Evolutionary conservation across 1,140 invertebrate genomes (phyloP).

Genomic region (Eriocheir sinensis): DNA sequence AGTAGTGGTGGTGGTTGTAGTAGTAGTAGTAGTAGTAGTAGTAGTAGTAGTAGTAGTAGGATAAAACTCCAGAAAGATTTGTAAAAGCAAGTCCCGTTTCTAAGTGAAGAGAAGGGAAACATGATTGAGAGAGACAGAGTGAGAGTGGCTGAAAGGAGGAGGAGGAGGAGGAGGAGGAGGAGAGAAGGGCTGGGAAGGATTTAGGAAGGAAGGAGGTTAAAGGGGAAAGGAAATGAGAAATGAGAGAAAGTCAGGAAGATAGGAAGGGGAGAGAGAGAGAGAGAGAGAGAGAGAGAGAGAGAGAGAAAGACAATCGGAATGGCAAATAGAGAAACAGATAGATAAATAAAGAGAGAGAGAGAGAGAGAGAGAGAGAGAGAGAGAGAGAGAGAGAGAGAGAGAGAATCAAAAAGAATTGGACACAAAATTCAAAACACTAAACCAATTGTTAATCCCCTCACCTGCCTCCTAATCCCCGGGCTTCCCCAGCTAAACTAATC

Average conservation of each 20-base stretch:
- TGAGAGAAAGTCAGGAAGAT: neutral
- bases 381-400: slow-evolving; percentile 38
- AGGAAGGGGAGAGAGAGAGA: neutral
- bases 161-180: neutral
- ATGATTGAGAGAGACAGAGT: neutral
- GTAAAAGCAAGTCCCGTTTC: neutral
- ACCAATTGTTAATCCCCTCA: no score
- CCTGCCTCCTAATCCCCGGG: no score
- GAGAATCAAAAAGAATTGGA: neutral
- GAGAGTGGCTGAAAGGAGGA: neutral
- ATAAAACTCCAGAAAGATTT: no score
- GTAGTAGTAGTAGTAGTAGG: no score
- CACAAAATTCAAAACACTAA: no score
- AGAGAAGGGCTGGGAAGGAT: neutral
- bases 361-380: slow-evolving; percentile 43
- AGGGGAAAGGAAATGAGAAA: neutral
- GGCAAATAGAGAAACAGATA: neutral
- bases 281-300: neutral
- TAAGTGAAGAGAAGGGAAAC: neutral
- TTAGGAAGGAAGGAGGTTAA: neutral
- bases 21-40: no score
- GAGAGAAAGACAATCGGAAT: neutral
- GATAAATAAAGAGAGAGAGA: slow-evolving; percentile 17
- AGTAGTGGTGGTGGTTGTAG: no score
- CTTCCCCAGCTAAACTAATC: no score